A percentile compares a stretch with the other conserved stretches of the same genome.
Evolutionary conservation across 2,888 invertebrate species (phyloP).

Genomic region (Epinotia ramella): DNA sequence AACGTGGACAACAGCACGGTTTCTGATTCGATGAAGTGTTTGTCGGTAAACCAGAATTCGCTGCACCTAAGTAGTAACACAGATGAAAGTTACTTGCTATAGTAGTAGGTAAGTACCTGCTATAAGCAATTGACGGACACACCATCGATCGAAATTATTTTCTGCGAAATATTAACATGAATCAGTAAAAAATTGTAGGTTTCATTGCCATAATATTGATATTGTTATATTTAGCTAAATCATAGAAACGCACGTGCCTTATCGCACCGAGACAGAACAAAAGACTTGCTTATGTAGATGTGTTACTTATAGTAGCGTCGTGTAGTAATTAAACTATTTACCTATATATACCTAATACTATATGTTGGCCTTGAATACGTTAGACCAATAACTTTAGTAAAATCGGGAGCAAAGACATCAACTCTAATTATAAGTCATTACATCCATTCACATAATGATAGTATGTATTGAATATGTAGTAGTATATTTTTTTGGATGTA

Average conservation of each 20-base stretch:
- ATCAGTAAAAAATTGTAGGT: background rate
- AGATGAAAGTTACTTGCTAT: too few relatives aligned
- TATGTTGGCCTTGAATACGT: background rate
- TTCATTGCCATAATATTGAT: constrained; percentile 2
- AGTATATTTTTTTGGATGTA: too few relatives aligned
- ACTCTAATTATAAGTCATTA: background rate
- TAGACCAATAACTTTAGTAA: background rate
- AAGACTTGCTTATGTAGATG: background rate
- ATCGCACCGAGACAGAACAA: background rate
- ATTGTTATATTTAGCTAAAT: constrained; percentile 1
- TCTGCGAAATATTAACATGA: background rate
- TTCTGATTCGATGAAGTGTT: too few relatives aligned
- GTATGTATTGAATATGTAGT: too few relatives aligned
- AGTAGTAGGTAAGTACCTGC: too few relatives aligned
- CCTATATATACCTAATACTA: background rate
- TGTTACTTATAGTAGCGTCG: background rate
- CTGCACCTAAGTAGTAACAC: too few relatives aligned
- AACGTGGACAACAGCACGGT: too few relatives aligned
- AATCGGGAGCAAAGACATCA: background rate
- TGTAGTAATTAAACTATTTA: background rate
- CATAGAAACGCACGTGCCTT: constrained; percentile 17
- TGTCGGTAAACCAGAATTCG: too few relatives aligned
- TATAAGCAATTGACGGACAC: too few relatives aligned
- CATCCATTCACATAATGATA: too few relatives aligned
- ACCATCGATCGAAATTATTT: too few relatives aligned